A percentile compares a stretch with the other conserved stretches of the same genome.
These are phyloP conservation scores for Tetropium fuscum DNA, from an alignment of 2,888 invertebrate genomes.

Conservation along the genomic window DNA sequence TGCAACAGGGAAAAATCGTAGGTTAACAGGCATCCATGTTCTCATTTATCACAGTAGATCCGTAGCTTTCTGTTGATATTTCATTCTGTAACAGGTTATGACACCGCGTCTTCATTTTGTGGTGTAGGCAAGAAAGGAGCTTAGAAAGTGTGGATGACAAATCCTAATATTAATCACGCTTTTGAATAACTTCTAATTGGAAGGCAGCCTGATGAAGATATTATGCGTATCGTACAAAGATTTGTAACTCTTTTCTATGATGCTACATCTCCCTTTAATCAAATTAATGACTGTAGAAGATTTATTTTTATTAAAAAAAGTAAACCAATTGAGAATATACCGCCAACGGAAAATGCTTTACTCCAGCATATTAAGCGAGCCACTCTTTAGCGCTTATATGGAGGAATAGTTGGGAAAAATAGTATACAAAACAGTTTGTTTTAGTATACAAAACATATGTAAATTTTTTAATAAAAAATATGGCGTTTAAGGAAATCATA, in stretches of 20 bases:
- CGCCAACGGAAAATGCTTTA: no score
- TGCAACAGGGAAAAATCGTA: slow-evolving; percentile 5
- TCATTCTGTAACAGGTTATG: slow-evolving; percentile 1
- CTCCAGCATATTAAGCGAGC: no score
- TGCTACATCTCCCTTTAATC: slow-evolving; percentile 13
- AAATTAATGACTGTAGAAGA: slow-evolving; percentile 10
- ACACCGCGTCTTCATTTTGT: slow-evolving; percentile 10
- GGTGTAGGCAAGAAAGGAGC: neutral
- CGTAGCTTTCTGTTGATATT: slow-evolving; percentile 1
- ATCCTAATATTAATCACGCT: neutral
- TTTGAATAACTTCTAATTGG: neutral
- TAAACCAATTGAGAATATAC: neutral
- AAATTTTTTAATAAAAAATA: no score
- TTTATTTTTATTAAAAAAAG: slow-evolving; percentile 6
- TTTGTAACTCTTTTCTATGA: slow-evolving; percentile 16
- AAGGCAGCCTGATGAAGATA: neutral
- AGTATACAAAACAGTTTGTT: no score
- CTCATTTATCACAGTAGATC: slow-evolving; percentile 8
- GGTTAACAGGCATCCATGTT: slow-evolving; percentile 6
- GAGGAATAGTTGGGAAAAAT: no score
- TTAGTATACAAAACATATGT: no score
- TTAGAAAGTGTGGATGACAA: neutral
- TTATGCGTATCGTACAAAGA: slow-evolving; percentile 6
- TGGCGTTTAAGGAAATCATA: no score
- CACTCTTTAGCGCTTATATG: no score